These are phyloP conservation scores for Drosophila recens DNA, from an alignment of 2,888 invertebrate genomes.

Conservation along the genomic window DNA sequence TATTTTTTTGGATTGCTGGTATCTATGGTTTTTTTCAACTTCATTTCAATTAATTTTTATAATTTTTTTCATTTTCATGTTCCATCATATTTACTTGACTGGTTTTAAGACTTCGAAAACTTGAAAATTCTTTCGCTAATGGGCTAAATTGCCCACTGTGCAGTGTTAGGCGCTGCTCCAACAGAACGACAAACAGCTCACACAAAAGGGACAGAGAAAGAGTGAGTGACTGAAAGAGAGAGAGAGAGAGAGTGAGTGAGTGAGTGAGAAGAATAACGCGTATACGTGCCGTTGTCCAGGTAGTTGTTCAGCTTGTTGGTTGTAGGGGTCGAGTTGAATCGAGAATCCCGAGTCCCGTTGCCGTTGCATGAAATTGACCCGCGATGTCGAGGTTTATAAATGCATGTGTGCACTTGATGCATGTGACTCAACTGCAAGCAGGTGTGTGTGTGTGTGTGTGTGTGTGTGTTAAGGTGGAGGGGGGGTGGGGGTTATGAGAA, in stretches of 20 bases:
- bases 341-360: constrained; percentile 22
- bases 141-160: too few relatives aligned
- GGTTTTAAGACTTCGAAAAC: too few relatives aligned
- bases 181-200: constrained; percentile 50
- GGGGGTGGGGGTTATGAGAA: constrained; percentile 68
- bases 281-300: constrained; percentile 77
- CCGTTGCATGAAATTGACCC: constrained; percentile 78
- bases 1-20: too few relatives aligned
- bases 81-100: too few relatives aligned
- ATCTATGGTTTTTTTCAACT: too few relatives aligned
- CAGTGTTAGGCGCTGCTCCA: constrained; percentile 1
- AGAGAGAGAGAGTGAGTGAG: constrained; percentile 23
- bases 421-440: constrained; percentile 55
- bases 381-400: constrained; percentile 77
- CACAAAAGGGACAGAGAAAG: constrained; percentile 26
- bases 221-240: background rate
- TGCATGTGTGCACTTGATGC: constrained; percentile 73
- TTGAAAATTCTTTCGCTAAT: too few relatives aligned
- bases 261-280: constrained; percentile 69
- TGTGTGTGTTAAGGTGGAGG: background rate
- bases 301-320: constrained; percentile 21
- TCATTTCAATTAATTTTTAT: too few relatives aligned
- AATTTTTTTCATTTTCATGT: too few relatives aligned
- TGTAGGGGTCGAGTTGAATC: constrained; percentile 9
- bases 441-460: constrained; percentile 1